Percentiles rank a stretch among this genome's conserved stretches.
Conservation (phyloP, 2,797 vertebrate species). For the Choloepus didactylus region DNA sequence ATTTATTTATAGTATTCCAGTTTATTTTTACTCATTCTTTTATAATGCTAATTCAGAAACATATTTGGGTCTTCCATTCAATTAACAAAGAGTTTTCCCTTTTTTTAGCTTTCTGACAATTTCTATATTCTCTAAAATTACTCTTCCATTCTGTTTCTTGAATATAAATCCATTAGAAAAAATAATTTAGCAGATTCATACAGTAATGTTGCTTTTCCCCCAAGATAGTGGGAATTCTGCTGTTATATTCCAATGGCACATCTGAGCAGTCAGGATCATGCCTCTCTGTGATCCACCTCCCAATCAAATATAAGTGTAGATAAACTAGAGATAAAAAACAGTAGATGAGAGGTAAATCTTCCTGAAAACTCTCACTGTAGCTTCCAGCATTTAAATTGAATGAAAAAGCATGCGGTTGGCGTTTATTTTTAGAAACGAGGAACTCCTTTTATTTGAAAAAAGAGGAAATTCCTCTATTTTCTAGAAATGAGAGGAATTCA, state of each 20-base stretch:
- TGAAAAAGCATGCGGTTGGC: neutral
- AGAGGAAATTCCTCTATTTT: no score
- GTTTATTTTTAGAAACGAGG: no score
- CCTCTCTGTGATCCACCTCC: neutral
- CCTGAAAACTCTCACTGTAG: neutral
- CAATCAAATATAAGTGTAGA: neutral
- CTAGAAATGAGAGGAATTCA: no score
- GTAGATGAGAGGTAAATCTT: neutral
- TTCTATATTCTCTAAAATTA: neutral
- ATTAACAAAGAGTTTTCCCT: neutral
- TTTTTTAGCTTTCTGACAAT: neutral
- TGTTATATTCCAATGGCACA: fast-evolving
- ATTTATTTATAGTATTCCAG: neutral
- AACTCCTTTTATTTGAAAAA: no score
- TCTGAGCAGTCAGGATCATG: neutral
- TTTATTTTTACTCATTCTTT: neutral
- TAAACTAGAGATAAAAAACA: neutral
- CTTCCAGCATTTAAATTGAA: neutral
- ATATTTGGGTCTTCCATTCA: neutral
- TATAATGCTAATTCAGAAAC: neutral
- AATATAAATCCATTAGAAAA: neutral
- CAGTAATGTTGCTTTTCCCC: neutral
- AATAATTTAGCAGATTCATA: neutral
- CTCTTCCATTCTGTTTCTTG: neutral
- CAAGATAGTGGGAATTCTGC: neutral